A percentile compares a stretch with the other conserved stretches of the same genome.
phyloP scores from a whole-genome alignment of 1,140 invertebrate genomes.

The Eupristina koningsbergeri region DNA sequence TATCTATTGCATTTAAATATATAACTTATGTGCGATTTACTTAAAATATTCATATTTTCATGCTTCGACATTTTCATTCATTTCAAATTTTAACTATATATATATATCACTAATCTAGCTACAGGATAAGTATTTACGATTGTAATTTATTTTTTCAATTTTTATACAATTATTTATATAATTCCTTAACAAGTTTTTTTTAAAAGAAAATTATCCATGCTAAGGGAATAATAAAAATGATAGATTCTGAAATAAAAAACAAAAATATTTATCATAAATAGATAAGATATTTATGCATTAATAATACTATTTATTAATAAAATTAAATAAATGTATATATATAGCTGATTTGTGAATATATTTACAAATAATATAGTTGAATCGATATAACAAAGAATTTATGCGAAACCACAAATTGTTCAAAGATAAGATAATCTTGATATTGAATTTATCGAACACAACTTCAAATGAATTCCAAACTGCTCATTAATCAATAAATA shows the following conservation, averaged over 20 bases:
- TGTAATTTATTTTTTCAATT: no score
- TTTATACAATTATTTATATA: not conserved
- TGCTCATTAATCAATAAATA: not conserved
- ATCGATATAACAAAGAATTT: not conserved
- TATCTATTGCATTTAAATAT: not conserved
- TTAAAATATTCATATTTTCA: not conserved
- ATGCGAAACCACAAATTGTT: not conserved
- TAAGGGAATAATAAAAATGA: no score
- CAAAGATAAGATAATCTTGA: not conserved
- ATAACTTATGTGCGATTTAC: not conserved
- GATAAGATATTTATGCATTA: no score
- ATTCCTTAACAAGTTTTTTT: not conserved
- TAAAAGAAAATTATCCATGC: no score
- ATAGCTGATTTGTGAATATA: not conserved
- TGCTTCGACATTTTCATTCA: not conserved
- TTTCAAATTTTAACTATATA: constrained; percentile 14
- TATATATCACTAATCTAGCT: constrained; percentile 27
- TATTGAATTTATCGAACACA: not conserved
- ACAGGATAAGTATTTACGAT: not conserved
- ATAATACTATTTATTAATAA: no score
- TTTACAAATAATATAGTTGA: not conserved
- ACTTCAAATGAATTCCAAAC: not conserved
- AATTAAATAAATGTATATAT: no score
- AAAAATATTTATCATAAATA: no score
- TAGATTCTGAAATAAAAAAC: no score